Base-by-base conservation (phyloP, 2,113 vertebrate species). In the Triplophysa rosa region DNA sequence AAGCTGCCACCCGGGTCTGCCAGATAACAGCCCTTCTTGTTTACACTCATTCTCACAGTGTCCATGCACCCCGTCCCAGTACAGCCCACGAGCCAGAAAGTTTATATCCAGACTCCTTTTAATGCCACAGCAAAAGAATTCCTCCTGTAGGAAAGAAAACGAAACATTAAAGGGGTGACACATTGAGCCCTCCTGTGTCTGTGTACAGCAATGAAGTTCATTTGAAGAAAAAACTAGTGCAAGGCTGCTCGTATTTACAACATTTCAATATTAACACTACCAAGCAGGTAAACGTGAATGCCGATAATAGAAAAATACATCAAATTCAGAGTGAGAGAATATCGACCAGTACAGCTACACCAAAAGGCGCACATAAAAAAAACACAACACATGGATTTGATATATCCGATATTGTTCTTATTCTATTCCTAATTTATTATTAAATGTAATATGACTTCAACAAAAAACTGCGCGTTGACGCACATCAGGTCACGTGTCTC, bases 1-100 rank as follows among this genome's bases (percentile, higher is more conserved):
- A 99, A 99, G 93, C 95, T 95, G 86, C 95, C 91, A 84, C 94
- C 96, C 0, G 95, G 92, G 90, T 98, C 96, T 92, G 95, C 90
- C 82, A 93, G 89, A 91, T 95, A 97, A 87, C 92, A 91, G 87
- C 93, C 90, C 88, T 95, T 94, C 88, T 94, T 93, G 86, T 94
- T 95, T 87, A 94, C 86, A 89, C 91, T 98, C 98, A 99, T 98
- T 90, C 92, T 96, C 92, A 90, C 87, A 88, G 90, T 85, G 86
- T 88, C 91, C 87, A 91, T 87, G 87, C 83, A 86, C 1, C 65
- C 88, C 82, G 86, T 89, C 86, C 85, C 90, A 75, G 89, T 23
- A 78, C 88, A 86, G 90, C 86, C 86, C 88, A 80, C 89, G 86
- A 74, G 77, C 91, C 88, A 91, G 87, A 83, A 89, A 88, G 85